Base-by-base conservation (phyloP, 2,797 vertebrate species). In the Amniataba percoides region DNA sequence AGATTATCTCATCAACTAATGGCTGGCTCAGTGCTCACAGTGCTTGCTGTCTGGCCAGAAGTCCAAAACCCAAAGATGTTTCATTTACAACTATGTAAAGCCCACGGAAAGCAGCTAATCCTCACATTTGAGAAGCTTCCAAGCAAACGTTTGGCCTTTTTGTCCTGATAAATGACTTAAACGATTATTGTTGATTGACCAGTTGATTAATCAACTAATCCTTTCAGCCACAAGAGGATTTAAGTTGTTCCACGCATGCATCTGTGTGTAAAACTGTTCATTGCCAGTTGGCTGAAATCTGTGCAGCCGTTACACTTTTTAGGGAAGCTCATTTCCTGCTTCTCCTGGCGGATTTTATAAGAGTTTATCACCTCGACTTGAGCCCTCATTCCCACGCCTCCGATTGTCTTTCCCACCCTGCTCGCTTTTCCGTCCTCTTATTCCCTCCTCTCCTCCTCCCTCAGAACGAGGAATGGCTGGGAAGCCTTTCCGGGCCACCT, bases 401-500 rank as follows among this genome's bases (percentile, higher is more conserved):
- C 74, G 27, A 53, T 9, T 10, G 14, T 67, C 23, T 21, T 21
- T 21, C 15, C 23, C n/a, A 9, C 11, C 51, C 18, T 36, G 27
- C 19, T 27, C n/a, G 23, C 2, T n/a, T 62, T 31, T 15, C 16
- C 23, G 12, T 53, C 10, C 23, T 27, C 27, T 71, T 12, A 80
- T 58, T 58, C 12, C n/a, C 40, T 79, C 42, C 27, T 69, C 15
- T 77, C 15, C 31, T 31, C 43, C 21, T 42, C 52, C 68, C 15
- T 77, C 85, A 97, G 96, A 94, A 74, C 94, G 90, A 86, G 95
- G 93, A 83, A 96, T 98, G 96, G 97, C 96, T 4, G 97, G 97
- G 86, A 97, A 96, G 89, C 97, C 98, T 0, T 99, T 99, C 87
- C 95, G 97, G 72, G 98, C 98, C 71, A 99, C 98, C 0, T 97